phyloP scores from a whole-genome alignment of 2,888 invertebrate genomes.

The Platycheirus albimanus region DNA sequence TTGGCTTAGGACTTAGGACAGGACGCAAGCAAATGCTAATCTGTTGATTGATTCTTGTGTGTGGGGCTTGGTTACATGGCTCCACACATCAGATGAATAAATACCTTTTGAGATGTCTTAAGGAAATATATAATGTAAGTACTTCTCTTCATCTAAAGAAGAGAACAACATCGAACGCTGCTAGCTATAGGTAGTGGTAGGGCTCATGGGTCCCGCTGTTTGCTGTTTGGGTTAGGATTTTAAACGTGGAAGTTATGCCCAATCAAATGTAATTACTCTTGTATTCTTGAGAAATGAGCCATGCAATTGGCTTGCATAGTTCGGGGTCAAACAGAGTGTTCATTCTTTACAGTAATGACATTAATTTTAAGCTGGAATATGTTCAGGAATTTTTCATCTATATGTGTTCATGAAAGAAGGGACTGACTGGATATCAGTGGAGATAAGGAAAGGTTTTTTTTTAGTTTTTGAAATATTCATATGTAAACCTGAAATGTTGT shows the following conservation, averaged over 20 bases:
- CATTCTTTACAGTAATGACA: conserved; percentile 41
- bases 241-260: conserved; percentile 62
- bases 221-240: conserved; percentile 26
- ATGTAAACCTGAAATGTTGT: neutral
- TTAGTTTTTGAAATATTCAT: no score
- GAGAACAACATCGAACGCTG: conserved; percentile 1
- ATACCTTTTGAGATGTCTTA: conserved; percentile 28
- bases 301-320: conserved; percentile 39
- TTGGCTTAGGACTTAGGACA: no score
- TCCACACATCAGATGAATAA: conserved; percentile 27
- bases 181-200: no score
- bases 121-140: conserved; percentile 37
- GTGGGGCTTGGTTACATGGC: conserved; percentile 53
- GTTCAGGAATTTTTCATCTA: neutral
- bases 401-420: no score
- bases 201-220: conserved; percentile 31
- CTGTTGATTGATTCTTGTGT: conserved; percentile 72
- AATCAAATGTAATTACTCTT: conserved; percentile 72
- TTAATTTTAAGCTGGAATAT: conserved; percentile 35
- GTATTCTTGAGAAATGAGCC: conserved; percentile 64
- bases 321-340: conserved; percentile 13
- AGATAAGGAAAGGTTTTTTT: no score
- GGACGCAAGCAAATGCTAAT: conserved; percentile 60
- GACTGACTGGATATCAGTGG: no score
- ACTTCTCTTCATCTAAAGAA: conserved; percentile 18